Evolutionary conservation across 1,140 invertebrate species (phyloP), one percentile per base, ranked within the genome.

Genomic region (Eumeta japonica): DNA sequence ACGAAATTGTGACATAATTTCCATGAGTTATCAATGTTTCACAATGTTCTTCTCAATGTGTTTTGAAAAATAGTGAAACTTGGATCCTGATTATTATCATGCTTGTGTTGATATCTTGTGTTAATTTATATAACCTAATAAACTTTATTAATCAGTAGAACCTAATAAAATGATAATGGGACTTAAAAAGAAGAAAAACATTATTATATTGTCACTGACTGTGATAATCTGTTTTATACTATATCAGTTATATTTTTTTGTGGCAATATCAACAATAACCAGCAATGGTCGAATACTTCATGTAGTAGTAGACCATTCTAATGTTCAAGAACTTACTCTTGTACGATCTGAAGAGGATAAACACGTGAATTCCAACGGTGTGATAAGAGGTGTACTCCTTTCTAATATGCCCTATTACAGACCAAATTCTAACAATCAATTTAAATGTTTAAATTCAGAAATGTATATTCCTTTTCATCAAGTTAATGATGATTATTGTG

Each of bases 401-500:
- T 39, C 38, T 15, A 39, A 63, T 14, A 43, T 74, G 35, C 45
- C 41, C 18, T 43, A 51, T 16, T 76, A 75, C 39, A 49, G 59
- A 29, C 62, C 66, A 5, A 48, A 62, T 47, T 27, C 36, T 3
- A 58, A 60, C 1, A 58, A 59, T 28, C 48, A 62, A 38, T 73
- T 73, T 39, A 60, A 55, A 39, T 73, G 68, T 49, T 50, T 52
- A 31, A 61, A 47, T 24, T 53, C 56, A 2, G 48, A 62, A 13
- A 52, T 63, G 36, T 42, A 33, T 10, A 62, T 74, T 35, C 54
- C 63, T 2, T 71, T 54, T 74, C 66, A 82, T 5, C 82, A 83
- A 62, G 77, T 97, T 3, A 97, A 97, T 62, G 94, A 97, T 76
- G 86, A 97, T 67, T 97, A 90, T 58, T 97, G 94, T 77, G 94